Evolutionary conservation across 2,797 vertebrate species (phyloP).

Genomic region (Oophaga sylvatica): DNA sequence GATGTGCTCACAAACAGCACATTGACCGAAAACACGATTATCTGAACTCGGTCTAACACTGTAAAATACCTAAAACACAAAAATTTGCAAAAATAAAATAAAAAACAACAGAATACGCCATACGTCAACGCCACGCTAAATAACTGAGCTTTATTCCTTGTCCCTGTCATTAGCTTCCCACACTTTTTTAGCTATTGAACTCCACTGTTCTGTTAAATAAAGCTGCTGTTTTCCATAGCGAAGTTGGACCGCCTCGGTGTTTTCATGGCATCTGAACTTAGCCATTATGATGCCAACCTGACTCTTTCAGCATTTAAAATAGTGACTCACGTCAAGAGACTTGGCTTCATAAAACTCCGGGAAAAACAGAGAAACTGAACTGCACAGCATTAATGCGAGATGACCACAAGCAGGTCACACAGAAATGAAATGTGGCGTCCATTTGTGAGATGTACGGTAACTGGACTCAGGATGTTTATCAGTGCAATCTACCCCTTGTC

Average conservation of each 20-base stretch:
- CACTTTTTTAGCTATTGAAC: conserved; percentile 7
- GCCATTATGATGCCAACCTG: conserved; percentile 33
- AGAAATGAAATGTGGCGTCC: neutral
- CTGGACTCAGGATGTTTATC: conserved; percentile 15
- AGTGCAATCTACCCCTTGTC: conserved; percentile 8
- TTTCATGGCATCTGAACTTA: conserved; percentile 26
- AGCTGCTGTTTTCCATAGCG: conserved; percentile 10
- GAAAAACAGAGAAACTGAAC: neutral
- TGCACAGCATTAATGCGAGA: neutral
- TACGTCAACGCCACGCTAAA: neutral
- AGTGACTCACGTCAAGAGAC: conserved; percentile 29
- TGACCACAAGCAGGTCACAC: neutral
- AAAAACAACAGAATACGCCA: neutral
- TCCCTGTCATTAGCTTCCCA: conserved; percentile 20
- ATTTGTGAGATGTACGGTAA: neutral
- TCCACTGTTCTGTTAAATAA: conserved; percentile 21
- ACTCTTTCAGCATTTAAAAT: conserved; percentile 36
- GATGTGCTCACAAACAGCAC: too few relatives aligned
- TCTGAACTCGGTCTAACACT: neutral
- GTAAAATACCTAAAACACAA: neutral
- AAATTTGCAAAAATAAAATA: neutral
- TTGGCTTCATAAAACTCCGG: conserved; percentile 9
- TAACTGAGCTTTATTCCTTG: neutral
- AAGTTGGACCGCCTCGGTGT: conserved; percentile 15
- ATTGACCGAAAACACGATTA: too few relatives aligned